phyloP scores from a whole-genome alignment of 2,113 vertebrate species.

The Phylloscopus trochiloides region DNA sequence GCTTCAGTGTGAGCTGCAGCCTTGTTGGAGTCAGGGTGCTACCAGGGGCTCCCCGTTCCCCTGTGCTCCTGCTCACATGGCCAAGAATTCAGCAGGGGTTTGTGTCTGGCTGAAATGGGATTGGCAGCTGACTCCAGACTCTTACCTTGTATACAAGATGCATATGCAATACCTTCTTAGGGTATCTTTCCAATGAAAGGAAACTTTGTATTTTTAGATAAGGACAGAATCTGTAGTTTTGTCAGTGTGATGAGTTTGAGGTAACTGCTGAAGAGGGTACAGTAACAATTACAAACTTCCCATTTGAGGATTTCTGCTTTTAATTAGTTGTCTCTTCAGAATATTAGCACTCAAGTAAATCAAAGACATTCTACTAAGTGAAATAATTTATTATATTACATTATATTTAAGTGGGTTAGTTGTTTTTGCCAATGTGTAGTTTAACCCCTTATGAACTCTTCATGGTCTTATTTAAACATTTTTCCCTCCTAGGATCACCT shows the following conservation, averaged over 20 bases:
- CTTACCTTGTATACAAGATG: neutral
- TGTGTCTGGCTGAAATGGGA: neutral
- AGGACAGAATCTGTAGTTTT: neutral
- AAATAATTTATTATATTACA: neutral
- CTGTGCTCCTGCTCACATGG: rapidly evolving
- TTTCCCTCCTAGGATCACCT: neutral
- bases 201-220: neutral
- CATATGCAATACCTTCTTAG: neutral
- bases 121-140: rapidly evolving
- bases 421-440: neutral
- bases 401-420: neutral
- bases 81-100: rapidly evolving
- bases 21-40: rapidly evolving
- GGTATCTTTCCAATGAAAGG: neutral
- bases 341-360: neutral
- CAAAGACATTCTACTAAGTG: neutral
- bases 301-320: neutral
- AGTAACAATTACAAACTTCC: neutral
- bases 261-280: neutral
- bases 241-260: neutral
- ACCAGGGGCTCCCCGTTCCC: rapidly evolving
- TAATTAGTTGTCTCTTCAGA: neutral
- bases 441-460: neutral
- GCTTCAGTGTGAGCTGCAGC: neutral
- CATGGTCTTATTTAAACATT: neutral